phyloP scores from a whole-genome alignment of 2,113 vertebrate genomes.

The Tiliqua scincoides region DNA sequence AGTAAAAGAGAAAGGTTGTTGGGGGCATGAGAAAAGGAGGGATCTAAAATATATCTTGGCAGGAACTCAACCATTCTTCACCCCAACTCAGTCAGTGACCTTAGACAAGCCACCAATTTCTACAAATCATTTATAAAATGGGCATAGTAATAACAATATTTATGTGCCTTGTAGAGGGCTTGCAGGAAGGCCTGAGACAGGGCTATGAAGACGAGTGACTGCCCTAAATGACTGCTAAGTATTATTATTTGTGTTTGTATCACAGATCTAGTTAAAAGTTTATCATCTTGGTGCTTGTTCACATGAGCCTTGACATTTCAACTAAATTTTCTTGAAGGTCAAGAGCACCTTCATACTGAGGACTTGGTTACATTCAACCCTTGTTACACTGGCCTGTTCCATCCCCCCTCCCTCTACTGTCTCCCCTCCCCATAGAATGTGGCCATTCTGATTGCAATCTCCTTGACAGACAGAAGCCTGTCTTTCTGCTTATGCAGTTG shows the following conservation, averaged over 20 bases:
- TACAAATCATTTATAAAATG: slow-evolving; percentile 30
- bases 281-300: neutral
- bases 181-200: neutral
- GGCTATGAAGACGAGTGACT: neutral
- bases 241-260: slow-evolving; percentile 19
- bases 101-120: slow-evolving; percentile 30
- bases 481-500: neutral
- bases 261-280: slow-evolving; percentile 14
- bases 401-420: neutral
- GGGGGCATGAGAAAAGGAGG: slow-evolving; percentile 50
- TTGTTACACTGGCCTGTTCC: neutral
- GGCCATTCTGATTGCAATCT: neutral
- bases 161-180: neutral
- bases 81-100: slow-evolving; percentile 37
- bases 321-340: slow-evolving; percentile 18
- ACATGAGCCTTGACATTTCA: slow-evolving; percentile 13
- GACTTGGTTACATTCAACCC: neutral
- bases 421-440: neutral
- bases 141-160: slow-evolving; percentile 32
- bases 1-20: slow-evolving; percentile 45
- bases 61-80: slow-evolving; percentile 51
- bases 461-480: neutral
- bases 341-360: neutral
- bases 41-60: slow-evolving; percentile 49
- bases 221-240: slow-evolving; percentile 8